Conservation (phyloP, 2,888 invertebrate genomes). For the Adelognathus sp. region DNA sequence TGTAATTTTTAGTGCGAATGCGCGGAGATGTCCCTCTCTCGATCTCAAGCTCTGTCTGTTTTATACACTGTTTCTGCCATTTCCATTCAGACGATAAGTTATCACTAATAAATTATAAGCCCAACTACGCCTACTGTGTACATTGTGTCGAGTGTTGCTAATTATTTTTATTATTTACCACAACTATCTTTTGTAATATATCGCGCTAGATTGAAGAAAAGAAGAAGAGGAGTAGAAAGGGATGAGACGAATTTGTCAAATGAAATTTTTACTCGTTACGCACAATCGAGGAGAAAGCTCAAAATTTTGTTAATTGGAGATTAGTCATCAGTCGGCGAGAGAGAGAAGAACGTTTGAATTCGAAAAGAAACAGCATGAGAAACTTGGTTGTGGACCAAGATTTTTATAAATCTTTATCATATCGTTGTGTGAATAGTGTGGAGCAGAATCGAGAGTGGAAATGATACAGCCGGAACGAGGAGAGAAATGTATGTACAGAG, state of each 20-base stretch:
- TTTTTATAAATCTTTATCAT: conserved; percentile 78
- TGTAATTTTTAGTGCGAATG: too few species aligned
- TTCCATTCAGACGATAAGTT: conserved; percentile 57
- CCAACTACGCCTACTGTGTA: conserved; percentile 67
- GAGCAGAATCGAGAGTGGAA: conserved; percentile 7
- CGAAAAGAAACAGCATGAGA: neutral
- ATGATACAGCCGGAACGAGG: neutral
- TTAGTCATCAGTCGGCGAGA: conserved; percentile 23
- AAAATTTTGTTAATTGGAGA: conserved; percentile 43
- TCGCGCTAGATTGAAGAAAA: conserved; percentile 21
- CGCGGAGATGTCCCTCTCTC: neutral
- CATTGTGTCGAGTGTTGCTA: conserved; percentile 75
- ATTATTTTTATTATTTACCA: conserved; percentile 70
- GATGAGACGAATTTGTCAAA: conserved; percentile 4
- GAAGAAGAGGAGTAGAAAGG: neutral
- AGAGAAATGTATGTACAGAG: neutral
- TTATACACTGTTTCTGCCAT: conserved; percentile 50
- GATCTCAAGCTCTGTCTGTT: conserved; percentile 1
- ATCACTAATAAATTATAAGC: conserved; percentile 50
- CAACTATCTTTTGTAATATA: conserved; percentile 69
- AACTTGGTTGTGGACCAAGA: conserved; percentile 77
- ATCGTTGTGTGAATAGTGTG: conserved; percentile 62
- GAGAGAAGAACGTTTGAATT: conserved; percentile 2
- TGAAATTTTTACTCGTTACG: too few species aligned
- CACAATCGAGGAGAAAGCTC: neutral